A percentile compares a stretch with the other conserved stretches of the same genome.
Conservation (phyloP, 2,113 vertebrate species). For the Bufo gargarizans region DNA sequence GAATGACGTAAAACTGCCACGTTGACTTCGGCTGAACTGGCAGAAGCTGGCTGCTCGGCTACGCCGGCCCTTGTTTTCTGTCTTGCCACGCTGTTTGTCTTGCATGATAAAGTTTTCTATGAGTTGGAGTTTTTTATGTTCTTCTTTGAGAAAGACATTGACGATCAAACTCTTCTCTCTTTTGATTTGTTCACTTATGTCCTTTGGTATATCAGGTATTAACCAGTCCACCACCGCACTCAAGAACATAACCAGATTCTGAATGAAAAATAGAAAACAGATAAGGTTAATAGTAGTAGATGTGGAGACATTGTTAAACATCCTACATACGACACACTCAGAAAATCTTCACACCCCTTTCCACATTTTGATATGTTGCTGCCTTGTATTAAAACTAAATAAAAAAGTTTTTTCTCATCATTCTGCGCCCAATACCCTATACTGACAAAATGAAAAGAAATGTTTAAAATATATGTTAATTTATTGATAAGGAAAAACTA, state of each 20-base stretch:
- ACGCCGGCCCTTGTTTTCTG: conserved; percentile 64
- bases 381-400: too few species aligned
- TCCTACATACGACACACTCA: too few species aligned
- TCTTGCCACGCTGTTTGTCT: conserved; percentile 47
- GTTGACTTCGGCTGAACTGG: conserved; percentile 72
- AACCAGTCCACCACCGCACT: conserved; percentile 95
- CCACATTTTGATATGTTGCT: too few species aligned
- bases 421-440: too few species aligned
- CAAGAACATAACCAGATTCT: conserved; percentile 98
- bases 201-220: conserved; percentile 93
- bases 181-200: conserved; percentile 91
- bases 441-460: too few species aligned
- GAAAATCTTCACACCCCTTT: too few species aligned
- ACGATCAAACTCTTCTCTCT: conserved; percentile 88
- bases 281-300: neutral
- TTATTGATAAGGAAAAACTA: too few species aligned
- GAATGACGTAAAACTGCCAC: conserved; percentile 65
- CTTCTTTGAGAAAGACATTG: conserved; percentile 90
- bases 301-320: too few species aligned
- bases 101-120: conserved; percentile 62
- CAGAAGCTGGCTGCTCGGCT: conserved; percentile 81
- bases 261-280: conserved; percentile 18
- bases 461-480: too few species aligned
- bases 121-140: conserved; percentile 79
- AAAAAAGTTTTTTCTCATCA: too few species aligned